Percentiles rank a stretch among this genome's conserved stretches.
Conservation (phyloP, 2,888 invertebrate species). For the Caenorhabditis sp. region DNA sequence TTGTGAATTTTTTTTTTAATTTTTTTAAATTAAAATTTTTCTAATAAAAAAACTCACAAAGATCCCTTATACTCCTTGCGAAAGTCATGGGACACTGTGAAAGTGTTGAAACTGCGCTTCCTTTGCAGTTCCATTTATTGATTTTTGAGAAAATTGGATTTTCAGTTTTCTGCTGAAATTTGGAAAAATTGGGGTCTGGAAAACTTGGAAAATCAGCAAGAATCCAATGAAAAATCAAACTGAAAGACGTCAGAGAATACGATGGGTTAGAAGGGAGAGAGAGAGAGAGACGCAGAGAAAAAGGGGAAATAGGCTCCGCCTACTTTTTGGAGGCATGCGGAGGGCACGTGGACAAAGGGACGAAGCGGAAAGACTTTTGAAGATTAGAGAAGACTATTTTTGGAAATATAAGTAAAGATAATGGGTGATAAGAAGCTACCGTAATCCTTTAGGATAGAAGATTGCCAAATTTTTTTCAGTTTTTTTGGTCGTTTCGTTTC, state of each 20-base stretch:
- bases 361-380: conserved; percentile 5
- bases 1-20: neutral
- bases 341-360: neutral
- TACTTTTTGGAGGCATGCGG: conserved; percentile 7
- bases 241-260: too few relatives aligned
- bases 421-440: conserved; percentile 7
- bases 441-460: conserved; percentile 3
- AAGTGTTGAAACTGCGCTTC: conserved; percentile 61
- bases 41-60: conserved; percentile 55
- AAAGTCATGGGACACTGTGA: conserved; percentile 60
- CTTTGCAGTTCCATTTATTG: conserved; percentile 58
- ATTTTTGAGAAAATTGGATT: too few relatives aligned
- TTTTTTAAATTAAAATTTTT: neutral
- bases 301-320: conserved; percentile 5
- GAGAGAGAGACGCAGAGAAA: conserved; percentile 17
- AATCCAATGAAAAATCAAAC: conserved; percentile 1
- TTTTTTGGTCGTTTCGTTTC: too few relatives aligned
- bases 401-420: neutral
- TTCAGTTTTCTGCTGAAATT: too few relatives aligned
- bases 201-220: neutral
- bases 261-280: neutral
- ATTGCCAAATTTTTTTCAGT: neutral
- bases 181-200: neutral
- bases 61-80: conserved; percentile 70
- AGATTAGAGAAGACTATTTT: conserved; percentile 14